Conservation (phyloP, 1,140 invertebrate species). For the Aphelenchoides avenae region DNA sequence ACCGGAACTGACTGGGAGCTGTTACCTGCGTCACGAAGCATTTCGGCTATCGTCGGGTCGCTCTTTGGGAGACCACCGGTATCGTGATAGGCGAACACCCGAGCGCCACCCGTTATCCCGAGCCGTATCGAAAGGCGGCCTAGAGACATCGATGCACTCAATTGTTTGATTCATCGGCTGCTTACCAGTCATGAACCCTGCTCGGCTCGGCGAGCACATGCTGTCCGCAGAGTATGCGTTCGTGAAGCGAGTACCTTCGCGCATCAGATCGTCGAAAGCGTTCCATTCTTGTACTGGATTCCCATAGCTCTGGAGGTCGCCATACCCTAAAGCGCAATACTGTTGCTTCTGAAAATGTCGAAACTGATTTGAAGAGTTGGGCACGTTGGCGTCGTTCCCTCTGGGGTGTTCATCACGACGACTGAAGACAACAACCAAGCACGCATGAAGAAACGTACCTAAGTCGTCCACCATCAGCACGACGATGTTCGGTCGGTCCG, state of each 20-base stretch:
- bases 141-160: too few species aligned
- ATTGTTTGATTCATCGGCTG: too few species aligned
- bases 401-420: too few species aligned
- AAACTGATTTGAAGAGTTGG: too few species aligned
- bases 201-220: slow-evolving; percentile 55
- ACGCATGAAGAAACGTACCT: too few species aligned
- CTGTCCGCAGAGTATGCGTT: slow-evolving; percentile 57
- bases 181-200: slow-evolving; percentile 56
- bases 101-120: slow-evolving; percentile 37
- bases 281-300: slow-evolving; percentile 58
- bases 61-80: slow-evolving; percentile 41
- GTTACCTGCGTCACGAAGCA: slow-evolving; percentile 33
- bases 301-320: slow-evolving; percentile 52
- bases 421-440: too few species aligned
- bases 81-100: slow-evolving; percentile 39
- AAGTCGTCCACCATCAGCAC: too few species aligned
- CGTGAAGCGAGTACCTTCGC: slow-evolving; percentile 54
- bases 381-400: too few species aligned
- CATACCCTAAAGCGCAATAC: too few species aligned
- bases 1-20: too few species aligned
- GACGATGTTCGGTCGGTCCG: too few species aligned
- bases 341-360: too few species aligned
- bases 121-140: slow-evolving; percentile 48
- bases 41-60: slow-evolving; percentile 49
- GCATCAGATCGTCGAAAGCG: slow-evolving; percentile 43